phyloP scores from a whole-genome alignment of 1,140 invertebrate species.

The Homalodisca vitripennis region DNA sequence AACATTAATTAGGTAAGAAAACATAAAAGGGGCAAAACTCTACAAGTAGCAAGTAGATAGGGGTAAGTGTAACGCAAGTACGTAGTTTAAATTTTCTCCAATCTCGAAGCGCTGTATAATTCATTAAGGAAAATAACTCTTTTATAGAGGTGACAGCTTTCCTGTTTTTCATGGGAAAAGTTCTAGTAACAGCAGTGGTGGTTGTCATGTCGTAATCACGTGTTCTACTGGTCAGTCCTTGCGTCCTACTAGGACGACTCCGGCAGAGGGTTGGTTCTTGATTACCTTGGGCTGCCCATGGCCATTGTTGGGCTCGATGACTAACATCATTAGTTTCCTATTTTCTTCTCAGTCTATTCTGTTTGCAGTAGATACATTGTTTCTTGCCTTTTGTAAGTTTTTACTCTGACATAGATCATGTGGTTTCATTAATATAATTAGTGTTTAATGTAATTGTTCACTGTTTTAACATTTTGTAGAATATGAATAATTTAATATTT shows the following conservation, averaged over 20 bases:
- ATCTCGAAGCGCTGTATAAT: too few relatives aligned
- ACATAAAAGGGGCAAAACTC: too few relatives aligned
- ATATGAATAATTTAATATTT: too few relatives aligned
- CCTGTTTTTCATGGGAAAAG: slow-evolving; percentile 85
- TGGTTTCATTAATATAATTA: too few relatives aligned
- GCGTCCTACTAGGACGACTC: slow-evolving; percentile 35
- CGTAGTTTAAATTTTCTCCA: too few relatives aligned
- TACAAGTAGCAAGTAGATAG: too few relatives aligned
- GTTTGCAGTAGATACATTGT: slow-evolving; percentile 96
- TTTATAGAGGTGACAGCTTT: slow-evolving; percentile 88
- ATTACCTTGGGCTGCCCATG: slow-evolving; percentile 59
- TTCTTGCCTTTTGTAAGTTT: slow-evolving; percentile 90
- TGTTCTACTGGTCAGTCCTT: slow-evolving; percentile 48
- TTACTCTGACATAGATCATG: too few relatives aligned
- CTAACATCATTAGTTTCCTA: slow-evolving; percentile 75
- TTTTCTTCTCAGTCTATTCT: slow-evolving; percentile 92
- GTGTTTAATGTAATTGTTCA: too few relatives aligned
- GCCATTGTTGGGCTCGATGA: slow-evolving; percentile 53
- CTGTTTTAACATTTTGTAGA: too few relatives aligned
- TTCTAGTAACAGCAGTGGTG: slow-evolving; percentile 69
- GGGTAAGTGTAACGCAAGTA: too few relatives aligned
- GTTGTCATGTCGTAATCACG: slow-evolving; percentile 63
- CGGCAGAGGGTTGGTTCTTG: slow-evolving; percentile 53
- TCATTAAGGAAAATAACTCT: too few relatives aligned
- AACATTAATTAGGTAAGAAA: too few relatives aligned